Evolutionary conservation across 2,797 vertebrate genomes (phyloP), one percentile per base, ranked within the genome.

Genomic region (Pangasius krempfi): DNA sequence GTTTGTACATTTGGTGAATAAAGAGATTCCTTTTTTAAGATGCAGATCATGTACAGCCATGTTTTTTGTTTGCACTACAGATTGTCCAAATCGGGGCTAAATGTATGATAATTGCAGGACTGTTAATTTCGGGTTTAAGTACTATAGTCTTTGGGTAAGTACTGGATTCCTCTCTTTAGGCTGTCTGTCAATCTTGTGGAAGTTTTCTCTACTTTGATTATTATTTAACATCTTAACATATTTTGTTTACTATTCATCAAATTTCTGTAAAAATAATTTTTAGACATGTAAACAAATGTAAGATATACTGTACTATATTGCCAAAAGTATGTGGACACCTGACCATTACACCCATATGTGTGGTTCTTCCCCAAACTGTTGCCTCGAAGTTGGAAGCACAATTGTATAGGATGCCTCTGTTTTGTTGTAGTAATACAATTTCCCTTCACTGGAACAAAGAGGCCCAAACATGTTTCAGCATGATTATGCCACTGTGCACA

Each of bases 111-210:
- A 90, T 98, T 84, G 44, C 95, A 52, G 99, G 99, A 60, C 95
- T 99, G 89, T 97, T 99, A 92, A 91, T 97, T 85, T 99, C 99
- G 0, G 96, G 97, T 62, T 95, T 93, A 88, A 97, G 96, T 91
- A 99, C 98, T 79, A 92, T 99, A 91, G 90, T 98, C 3, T 99
- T 99, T 94, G 99, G 99, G 98, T 99, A 92, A 97, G 97, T 95
- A 82, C n/a, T n/a, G 22, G 30, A 30, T 16, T 75, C 25, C 12
- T 52, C 5, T 44, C 16, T 47, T 47, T 75, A 44, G 22, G 1
- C 40, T 62, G 22, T 66, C 14, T 56, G 47, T 25, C 56, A 25
- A 6, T 40, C 4, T 44, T 58, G 54, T n/a, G 37, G 5, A 78
- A 9, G 47, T 78, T 72, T 79, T 2, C 44, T 88, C 30, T 47